Conservation (phyloP, 2,888 invertebrate species). For the Chamaedrilus cognettii region DNA sequence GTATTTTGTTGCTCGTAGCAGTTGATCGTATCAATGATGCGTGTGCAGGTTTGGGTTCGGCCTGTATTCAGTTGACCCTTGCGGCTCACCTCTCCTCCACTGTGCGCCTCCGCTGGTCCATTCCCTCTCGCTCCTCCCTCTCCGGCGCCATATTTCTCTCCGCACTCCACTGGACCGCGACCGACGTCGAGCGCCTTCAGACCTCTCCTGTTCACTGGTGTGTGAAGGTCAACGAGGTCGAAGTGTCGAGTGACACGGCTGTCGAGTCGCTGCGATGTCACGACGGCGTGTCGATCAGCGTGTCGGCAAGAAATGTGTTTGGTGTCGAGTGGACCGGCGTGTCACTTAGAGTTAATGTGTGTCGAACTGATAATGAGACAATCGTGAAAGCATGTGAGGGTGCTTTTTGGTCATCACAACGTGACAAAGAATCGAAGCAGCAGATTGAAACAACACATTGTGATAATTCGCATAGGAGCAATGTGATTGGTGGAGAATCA, state of each 20-base stretch:
- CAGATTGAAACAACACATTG: too few species aligned
- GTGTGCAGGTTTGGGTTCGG: too few species aligned
- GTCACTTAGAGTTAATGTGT: background rate
- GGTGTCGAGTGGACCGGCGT: background rate
- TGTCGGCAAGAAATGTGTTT: background rate
- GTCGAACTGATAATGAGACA: background rate
- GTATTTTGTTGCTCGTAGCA: too few species aligned
- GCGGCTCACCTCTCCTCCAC: background rate
- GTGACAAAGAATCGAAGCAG: too few species aligned
- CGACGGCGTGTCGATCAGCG: background rate
- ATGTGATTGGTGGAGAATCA: too few species aligned
- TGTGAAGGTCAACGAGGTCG: background rate
- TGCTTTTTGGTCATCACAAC: background rate
- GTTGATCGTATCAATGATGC: too few species aligned
- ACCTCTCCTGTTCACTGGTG: background rate
- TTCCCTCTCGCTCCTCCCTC: slow-evolving; percentile 3
- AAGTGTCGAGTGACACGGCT: background rate
- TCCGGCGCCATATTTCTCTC: background rate
- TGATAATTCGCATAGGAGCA: too few species aligned
- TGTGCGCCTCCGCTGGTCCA: background rate
- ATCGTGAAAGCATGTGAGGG: too few species aligned
- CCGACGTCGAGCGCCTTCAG: background rate
- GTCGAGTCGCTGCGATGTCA: background rate
- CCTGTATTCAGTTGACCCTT: too few species aligned
- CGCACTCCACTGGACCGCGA: background rate